Evolutionary conservation across 2,888 invertebrate genomes (phyloP).

Genomic region (Ypsolopha sequella): DNA sequence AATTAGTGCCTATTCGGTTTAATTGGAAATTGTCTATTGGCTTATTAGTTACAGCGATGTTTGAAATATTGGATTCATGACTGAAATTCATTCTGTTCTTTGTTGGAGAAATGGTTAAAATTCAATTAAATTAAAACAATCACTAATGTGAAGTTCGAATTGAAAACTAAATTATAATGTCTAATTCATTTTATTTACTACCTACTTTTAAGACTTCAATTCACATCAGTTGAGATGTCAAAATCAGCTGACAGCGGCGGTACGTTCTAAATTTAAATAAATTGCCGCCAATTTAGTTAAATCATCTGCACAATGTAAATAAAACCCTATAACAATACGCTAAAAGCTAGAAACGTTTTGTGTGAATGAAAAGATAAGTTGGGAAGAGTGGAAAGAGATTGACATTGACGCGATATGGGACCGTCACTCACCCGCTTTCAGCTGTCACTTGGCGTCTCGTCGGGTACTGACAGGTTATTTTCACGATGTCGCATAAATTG

Average conservation of each 20-base stretch:
- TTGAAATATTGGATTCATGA: too few species aligned
- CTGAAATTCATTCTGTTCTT: too few species aligned
- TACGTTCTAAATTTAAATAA: conserved; percentile 22
- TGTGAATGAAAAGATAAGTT: not conserved
- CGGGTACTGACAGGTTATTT: conserved; percentile 6
- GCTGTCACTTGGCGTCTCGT: conserved; percentile 10
- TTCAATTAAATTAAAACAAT: too few species aligned
- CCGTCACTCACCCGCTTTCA: conserved; percentile 25
- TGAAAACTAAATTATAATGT: too few species aligned
- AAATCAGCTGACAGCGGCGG: conserved; percentile 33
- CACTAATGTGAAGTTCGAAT: too few species aligned
- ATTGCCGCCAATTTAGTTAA: not conserved
- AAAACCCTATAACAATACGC: not conserved
- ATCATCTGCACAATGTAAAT: not conserved
- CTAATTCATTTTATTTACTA: too few species aligned
- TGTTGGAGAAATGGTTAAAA: too few species aligned
- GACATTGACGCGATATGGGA: conserved; percentile 50
- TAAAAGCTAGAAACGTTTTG: not conserved
- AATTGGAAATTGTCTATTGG: conserved; percentile 3
- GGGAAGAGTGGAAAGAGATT: conserved; percentile 23
- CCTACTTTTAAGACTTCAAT: too few species aligned
- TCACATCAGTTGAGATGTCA: conserved; percentile 34
- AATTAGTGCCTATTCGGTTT: not conserved
- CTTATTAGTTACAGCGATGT: conserved; percentile 16
- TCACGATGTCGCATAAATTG: conserved; percentile 12